A percentile compares a stretch with the other conserved stretches of the same genome.
These are phyloP conservation scores for Gopherus flavomarginatus DNA, from an alignment of 2,113 vertebrate species.

Conservation along the genomic window DNA sequence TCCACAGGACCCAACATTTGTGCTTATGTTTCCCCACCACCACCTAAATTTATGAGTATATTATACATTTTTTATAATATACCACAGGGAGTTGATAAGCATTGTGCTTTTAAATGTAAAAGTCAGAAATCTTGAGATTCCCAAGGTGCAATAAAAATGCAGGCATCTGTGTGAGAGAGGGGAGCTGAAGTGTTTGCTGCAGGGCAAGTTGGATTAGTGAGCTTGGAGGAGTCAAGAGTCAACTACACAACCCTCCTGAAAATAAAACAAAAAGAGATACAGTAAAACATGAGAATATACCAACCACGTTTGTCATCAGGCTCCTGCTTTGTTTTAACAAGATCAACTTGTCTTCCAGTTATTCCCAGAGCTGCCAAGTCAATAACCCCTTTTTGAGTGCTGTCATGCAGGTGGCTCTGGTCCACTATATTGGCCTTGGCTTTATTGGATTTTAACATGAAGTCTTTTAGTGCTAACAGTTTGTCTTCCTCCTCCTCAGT, in stretches of 20 bases:
- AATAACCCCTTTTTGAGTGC: conserved; percentile 89
- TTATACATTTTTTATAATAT: not conserved
- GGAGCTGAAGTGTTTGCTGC: not conserved
- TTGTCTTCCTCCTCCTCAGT: conserved; percentile 97
- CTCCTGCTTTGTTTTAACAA: conserved; percentile 92
- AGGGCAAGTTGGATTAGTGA: not conserved
- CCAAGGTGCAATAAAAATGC: not conserved
- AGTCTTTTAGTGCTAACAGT: conserved; percentile 95
- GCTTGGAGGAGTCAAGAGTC: not conserved
- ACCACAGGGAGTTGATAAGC: not conserved
- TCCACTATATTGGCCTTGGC: conserved; percentile 96
- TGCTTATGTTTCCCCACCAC: not conserved
- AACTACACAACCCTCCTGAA: not conserved
- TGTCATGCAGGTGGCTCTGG: conserved; percentile 90
- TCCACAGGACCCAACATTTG: not conserved
- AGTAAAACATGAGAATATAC: conserved; percentile 14
- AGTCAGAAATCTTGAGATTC: not conserved
- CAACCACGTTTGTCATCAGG: conserved; percentile 94
- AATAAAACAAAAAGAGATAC: not conserved
- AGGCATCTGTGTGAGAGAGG: not conserved
- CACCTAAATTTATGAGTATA: not conserved
- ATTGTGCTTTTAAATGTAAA: not conserved
- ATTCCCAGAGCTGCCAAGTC: conserved; percentile 90
- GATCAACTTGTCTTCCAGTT: conserved; percentile 93
- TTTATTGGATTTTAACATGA: conserved; percentile 98